phyloP scores from a whole-genome alignment of 2,113 vertebrate genomes.

The Phalacrocorax aristotelis region DNA sequence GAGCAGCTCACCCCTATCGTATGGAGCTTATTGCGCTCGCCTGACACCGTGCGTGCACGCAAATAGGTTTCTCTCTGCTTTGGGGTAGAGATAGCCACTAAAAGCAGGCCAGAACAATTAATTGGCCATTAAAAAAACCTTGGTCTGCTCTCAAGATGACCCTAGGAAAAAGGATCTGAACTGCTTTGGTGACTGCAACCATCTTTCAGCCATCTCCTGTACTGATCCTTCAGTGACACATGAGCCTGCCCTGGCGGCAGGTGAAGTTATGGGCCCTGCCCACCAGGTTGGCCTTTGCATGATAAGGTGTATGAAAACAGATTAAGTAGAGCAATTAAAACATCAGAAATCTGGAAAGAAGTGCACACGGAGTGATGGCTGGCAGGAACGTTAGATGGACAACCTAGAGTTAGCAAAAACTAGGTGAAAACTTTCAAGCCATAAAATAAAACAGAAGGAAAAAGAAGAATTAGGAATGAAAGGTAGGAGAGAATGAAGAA shows the following conservation, averaged over 20 bases:
- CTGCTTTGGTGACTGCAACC: neutral
- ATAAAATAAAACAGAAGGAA: neutral
- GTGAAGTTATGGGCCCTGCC: neutral
- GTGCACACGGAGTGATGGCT: neutral
- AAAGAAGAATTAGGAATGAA: neutral
- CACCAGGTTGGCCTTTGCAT: neutral
- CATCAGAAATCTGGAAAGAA: neutral
- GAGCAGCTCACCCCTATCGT: neutral
- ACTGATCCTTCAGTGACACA: neutral
- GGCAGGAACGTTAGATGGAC: neutral
- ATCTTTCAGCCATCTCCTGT: neutral
- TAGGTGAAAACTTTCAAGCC: neutral
- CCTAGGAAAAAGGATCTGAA: neutral
- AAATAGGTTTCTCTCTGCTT: neutral
- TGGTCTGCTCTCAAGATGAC: neutral
- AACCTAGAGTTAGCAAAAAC: neutral
- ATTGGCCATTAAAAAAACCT: neutral
- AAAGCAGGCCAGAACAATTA: neutral
- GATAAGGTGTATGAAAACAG: neutral
- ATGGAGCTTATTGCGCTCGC: fast-evolving
- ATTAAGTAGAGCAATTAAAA: neutral
- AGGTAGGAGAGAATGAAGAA: neutral
- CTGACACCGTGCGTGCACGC: neutral
- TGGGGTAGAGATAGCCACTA: neutral
- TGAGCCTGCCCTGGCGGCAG: neutral